phyloP scores from a whole-genome alignment of 1,140 invertebrate species.

The Eriosoma lanigerum region DNA sequence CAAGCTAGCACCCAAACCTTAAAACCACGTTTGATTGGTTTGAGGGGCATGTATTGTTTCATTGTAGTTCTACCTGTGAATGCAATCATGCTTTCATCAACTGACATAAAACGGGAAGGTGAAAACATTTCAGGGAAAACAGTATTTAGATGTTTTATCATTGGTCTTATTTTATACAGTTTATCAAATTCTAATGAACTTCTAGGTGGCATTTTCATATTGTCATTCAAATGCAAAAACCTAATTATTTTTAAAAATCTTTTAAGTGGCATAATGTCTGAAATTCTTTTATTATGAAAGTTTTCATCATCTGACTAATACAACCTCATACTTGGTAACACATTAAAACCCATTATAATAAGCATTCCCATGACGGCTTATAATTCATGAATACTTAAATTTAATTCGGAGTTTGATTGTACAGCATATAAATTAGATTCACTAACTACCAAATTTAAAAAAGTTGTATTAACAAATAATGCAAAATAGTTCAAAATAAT shows the following conservation, averaged over 20 bases:
- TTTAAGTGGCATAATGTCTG: conserved; percentile 53
- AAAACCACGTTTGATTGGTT: neutral
- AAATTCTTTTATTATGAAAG: conserved; percentile 52
- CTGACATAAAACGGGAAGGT: neutral
- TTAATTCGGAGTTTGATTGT: conserved; percentile 46
- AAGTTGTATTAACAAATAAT: conserved; percentile 10
- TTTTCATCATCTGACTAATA: conserved; percentile 53
- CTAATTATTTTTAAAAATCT: conserved; percentile 53
- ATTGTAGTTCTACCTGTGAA: neutral
- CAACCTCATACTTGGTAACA: conserved; percentile 46
- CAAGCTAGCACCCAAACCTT: neutral
- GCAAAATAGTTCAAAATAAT: conserved; percentile 1
- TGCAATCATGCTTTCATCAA: conserved; percentile 8
- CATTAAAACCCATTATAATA: conserved; percentile 53
- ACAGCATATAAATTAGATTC: conserved; percentile 52
- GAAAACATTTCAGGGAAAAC: neutral
- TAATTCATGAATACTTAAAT: conserved; percentile 50
- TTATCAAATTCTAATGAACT: conserved; percentile 47
- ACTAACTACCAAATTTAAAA: conserved; percentile 49
- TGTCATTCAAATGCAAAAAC: conserved; percentile 53
- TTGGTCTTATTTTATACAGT: conserved; percentile 39
- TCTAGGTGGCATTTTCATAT: conserved; percentile 50
- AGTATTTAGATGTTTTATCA: neutral
- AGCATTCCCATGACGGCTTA: conserved; percentile 52
- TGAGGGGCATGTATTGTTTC: neutral